Evolutionary conservation across 2,797 vertebrate species (phyloP).

Genomic region (Cephalopachus bancanus): DNA sequence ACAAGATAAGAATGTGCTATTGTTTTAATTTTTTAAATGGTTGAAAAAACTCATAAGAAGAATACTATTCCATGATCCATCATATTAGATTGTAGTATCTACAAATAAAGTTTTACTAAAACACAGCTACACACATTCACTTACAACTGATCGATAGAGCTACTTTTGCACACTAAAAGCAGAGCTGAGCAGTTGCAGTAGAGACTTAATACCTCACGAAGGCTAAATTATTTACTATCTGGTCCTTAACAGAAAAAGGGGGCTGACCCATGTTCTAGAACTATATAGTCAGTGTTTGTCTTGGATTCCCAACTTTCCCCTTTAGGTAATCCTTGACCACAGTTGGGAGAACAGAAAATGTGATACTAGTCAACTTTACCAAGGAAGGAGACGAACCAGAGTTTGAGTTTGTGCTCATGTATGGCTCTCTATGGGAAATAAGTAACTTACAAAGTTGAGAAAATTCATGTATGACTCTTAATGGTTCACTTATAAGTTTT

Average conservation of each 20-base stretch:
- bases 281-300: neutral
- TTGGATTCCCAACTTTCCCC: neutral
- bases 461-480: neutral
- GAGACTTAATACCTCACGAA: neutral
- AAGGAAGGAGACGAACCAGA: neutral
- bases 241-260: neutral
- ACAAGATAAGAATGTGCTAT: neutral
- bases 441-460: neutral
- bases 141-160: neutral
- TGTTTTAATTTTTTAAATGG: neutral
- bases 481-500: neutral
- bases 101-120: conserved; percentile 32
- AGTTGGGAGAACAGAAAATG: neutral
- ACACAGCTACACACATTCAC: neutral
- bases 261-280: neutral
- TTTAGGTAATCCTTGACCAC: neutral
- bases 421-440: neutral
- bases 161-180: neutral
- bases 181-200: neutral
- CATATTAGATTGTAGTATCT: neutral
- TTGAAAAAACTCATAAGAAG: neutral
- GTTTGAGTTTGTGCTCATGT: neutral
- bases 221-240: neutral
- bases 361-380: neutral
- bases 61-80: neutral